These are phyloP conservation scores for Lordiphosa collinella DNA, from an alignment of 1,140 invertebrate species.

Conservation along the genomic window DNA sequence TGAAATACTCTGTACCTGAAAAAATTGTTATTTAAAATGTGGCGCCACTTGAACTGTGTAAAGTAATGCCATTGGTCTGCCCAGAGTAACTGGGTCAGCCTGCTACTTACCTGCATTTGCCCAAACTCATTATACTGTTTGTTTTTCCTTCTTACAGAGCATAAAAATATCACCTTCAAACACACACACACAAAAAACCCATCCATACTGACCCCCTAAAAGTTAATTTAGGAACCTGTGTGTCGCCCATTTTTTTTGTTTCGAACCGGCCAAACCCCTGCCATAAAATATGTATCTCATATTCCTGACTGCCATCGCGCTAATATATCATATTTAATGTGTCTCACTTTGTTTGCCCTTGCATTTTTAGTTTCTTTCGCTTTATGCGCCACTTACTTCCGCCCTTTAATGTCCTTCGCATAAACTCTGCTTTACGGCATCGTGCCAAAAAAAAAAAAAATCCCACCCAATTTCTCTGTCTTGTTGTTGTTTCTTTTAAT, in stretches of 20 bases:
- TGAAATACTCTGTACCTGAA: no score
- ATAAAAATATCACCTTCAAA: no score
- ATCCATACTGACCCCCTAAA: slow-evolving; percentile 7
- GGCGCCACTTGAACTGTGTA: no score
- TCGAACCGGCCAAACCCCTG: background rate
- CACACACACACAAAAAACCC: slow-evolving; percentile 19
- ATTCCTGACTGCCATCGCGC: slow-evolving; percentile 54
- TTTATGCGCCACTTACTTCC: slow-evolving; percentile 67
- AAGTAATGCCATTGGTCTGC: no score
- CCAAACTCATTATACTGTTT: no score
- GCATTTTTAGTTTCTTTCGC: slow-evolving; percentile 51
- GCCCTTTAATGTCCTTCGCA: slow-evolving; percentile 65
- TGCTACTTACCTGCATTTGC: no score
- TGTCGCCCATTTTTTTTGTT: slow-evolving; percentile 30
- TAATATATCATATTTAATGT: slow-evolving; percentile 76
- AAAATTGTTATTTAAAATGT: no score
- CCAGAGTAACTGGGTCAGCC: no score
- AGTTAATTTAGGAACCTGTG: slow-evolving; percentile 6
- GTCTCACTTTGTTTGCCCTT: slow-evolving; percentile 48
- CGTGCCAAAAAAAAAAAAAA: slow-evolving; percentile 32
- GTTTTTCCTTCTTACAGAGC: no score
- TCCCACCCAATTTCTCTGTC: slow-evolving; percentile 29
- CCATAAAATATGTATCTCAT: slow-evolving; percentile 61
- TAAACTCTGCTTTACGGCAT: slow-evolving; percentile 63
- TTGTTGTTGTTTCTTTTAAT: slow-evolving; percentile 10